Evolutionary conservation across 2,113 vertebrate species (phyloP).

Genomic region (Catharus bicknelli): DNA sequence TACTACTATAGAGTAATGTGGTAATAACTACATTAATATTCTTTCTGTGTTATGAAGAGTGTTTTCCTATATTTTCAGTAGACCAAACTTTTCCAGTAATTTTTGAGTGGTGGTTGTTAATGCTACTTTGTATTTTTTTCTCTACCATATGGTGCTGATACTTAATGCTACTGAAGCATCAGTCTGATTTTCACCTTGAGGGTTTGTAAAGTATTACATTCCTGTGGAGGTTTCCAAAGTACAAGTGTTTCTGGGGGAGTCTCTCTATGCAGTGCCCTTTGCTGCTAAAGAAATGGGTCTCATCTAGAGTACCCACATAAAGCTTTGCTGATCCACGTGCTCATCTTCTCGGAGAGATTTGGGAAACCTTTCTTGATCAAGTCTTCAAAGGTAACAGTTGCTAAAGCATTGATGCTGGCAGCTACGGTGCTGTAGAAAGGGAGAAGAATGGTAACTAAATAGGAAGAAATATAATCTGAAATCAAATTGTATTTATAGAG

Average conservation of each 20-base stretch:
- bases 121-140: neutral
- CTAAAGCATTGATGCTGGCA: constrained; percentile 88
- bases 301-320: constrained; percentile 78
- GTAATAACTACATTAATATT: neutral
- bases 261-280: neutral
- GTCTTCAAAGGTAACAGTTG: constrained; percentile 88
- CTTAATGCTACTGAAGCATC: neutral
- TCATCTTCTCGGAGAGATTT: constrained; percentile 74
- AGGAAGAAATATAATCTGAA: neutral
- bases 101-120: neutral
- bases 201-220: neutral
- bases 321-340: constrained; percentile 85
- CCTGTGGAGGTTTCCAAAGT: neutral
- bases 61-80: neutral
- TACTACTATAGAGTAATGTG: too few relatives aligned
- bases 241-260: neutral
- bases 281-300: neutral
- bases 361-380: constrained; percentile 79
- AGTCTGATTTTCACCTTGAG: neutral
- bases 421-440: constrained; percentile 80
- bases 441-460: neutral
- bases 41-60: neutral
- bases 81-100: neutral
- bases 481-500: neutral
- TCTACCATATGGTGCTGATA: accelerated